Evolutionary conservation across 2,888 invertebrate genomes (phyloP), one percentile per base, ranked within the genome.

Genomic region (Heliconius ismenius): DNA sequence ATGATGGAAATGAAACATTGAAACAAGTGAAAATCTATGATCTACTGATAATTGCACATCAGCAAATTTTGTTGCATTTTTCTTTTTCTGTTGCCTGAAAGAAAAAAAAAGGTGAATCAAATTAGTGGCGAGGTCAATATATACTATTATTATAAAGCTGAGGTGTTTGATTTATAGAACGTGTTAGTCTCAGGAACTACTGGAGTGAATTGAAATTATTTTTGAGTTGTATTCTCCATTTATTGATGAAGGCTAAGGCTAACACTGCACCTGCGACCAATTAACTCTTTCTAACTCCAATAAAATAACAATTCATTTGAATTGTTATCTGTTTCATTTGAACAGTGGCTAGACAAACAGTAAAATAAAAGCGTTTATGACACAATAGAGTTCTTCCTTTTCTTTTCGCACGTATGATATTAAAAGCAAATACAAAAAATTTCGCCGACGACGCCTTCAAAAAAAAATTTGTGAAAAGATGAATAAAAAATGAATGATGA

Each of bases 1-100:
- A 62, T 62, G n/a, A 69, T 60, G 43, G 15, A 43, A 49, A 62
- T 24, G 24, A 62, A 62, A 62, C 28, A 69, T 69, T 49, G n/a
- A 75, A 7, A 32, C n/a, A 24, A 32, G n/a, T 70, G 21, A 36
- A 69, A 28, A 75, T 49, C 24, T 68, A 69, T 49, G n/a, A n/a
- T 63, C 43, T 75, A 76, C 18, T 32, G 62, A 62, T 76, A 76
- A 73, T 76, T 68, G 73, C 76, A 67, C 76, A 73, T 28, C 74
- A 69, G 69, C 60, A 32, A 49, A 26, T 67, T 4, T 68, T n/a
- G 67, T 49, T 54, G 70, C 70, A 54, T 70, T 58, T 36, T 18
- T 70, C 70, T 58, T 70, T 58, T 70, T 58, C 54, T 70, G 58
- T 24, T 3, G 58, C 24, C 70, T 70, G 70, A 70, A 70, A 70